Evolutionary conservation across 2,888 invertebrate species (phyloP), one percentile per base, ranked within the genome.

Genomic region (Lathronympha strigana): DNA sequence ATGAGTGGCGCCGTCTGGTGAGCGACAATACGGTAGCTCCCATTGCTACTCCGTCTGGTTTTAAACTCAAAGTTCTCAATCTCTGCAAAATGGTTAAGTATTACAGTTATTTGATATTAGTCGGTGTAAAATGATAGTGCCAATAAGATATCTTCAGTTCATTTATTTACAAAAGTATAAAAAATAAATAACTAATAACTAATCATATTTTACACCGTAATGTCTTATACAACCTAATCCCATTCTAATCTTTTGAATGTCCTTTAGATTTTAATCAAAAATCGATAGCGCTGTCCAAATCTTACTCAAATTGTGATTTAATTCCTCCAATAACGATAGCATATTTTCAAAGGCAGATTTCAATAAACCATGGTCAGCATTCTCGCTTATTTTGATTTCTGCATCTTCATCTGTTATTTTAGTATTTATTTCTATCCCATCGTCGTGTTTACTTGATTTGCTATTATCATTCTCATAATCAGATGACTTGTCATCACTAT

Each of bases 231-330:
- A 33, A 33, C 11, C 9, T 11, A 33, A 1, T 8, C 13, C 3
- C 6, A 19, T 33, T 17, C 73, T 84, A 92, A 67, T 88, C 86
- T n/a, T n/a, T n/a, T n/a, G n/a, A n/a, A n/a, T n/a, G n/a, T n/a
- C n/a, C n/a, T n/a, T n/a, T n/a, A n/a, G n/a, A 19, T 33, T 17
- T 73, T 84, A 92, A 67, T 88, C 86, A 69, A 90, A 74, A 6
- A 87, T 55, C 40, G 77, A 79, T 3, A 91, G 74, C 5, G 83
- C 81, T 49, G 81, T 80, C 84, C 89, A 88, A 71, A 88, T 75
- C 60, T 73, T 84, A 63, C 83, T 86, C 36, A 92, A 74, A 66
- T 90, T 88, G 15, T 79, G 80, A 67, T 87, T 89, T 4, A 92
- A 75, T 68, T 90, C 88, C 23, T 80, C 76, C 51, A 92, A 71